A percentile compares a stretch with the other conserved stretches of the same genome.
Conservation (phyloP, 1,140 invertebrate genomes). For the Lethrus apterus region DNA sequence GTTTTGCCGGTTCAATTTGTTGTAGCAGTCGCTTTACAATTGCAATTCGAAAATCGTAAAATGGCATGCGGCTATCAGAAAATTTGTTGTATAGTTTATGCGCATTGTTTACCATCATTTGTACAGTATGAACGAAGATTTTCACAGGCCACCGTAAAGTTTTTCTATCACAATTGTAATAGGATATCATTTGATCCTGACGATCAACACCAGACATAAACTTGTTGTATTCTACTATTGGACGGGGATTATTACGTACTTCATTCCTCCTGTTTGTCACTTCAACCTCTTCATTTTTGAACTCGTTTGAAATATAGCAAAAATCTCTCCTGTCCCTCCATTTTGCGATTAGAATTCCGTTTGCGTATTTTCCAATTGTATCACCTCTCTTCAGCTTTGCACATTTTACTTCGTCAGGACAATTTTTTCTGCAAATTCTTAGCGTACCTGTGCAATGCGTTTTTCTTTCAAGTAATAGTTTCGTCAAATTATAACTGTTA, state of each 20-base stretch:
- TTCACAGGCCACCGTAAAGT: conserved; percentile 34
- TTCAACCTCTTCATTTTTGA: conserved; percentile 1
- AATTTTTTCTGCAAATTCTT: conserved; percentile 25
- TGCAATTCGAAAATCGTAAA: conserved; percentile 1
- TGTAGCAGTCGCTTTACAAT: background rate
- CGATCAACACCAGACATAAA: conserved; percentile 29
- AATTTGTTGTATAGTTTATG: background rate
- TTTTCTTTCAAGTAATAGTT: conserved; percentile 26
- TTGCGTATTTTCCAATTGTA: background rate
- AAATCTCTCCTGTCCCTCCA: conserved; percentile 2
- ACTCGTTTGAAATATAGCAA: background rate
- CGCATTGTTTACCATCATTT: conserved; percentile 9
- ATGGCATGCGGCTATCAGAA: background rate
- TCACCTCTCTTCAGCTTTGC: background rate
- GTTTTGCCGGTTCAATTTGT: too few relatives aligned
- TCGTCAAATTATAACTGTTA: conserved; percentile 21
- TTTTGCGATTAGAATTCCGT: background rate
- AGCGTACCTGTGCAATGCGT: conserved; percentile 35
- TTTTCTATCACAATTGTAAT: conserved; percentile 32
- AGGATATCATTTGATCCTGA: conserved; percentile 32
- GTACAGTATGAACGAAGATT: conserved; percentile 5
- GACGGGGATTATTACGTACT: conserved; percentile 24
- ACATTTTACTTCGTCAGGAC: conserved; percentile 25
- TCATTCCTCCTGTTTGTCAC: conserved; percentile 17
- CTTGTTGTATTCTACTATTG: conserved; percentile 32